These are phyloP conservation scores for Paralvinella palmiformis DNA, from an alignment of 1,140 invertebrate species.

Conservation along the genomic window DNA sequence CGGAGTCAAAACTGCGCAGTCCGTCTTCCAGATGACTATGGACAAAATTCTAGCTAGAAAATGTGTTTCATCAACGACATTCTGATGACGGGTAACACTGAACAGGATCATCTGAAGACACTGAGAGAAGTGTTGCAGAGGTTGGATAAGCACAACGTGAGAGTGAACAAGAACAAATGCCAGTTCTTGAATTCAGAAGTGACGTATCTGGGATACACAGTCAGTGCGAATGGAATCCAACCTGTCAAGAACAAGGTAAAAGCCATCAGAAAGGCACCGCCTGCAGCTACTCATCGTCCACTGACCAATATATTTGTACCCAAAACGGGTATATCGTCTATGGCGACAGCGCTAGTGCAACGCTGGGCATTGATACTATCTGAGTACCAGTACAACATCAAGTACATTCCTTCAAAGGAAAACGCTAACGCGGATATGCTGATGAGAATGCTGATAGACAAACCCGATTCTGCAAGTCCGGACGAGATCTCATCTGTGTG, in stretches of 20 bases:
- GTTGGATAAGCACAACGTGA: conserved; percentile 4
- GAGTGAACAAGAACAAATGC: background rate
- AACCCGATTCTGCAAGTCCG: too few species aligned
- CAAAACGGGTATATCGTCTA: too few species aligned
- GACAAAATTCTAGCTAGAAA: background rate
- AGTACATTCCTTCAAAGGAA: too few species aligned
- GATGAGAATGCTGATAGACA: too few species aligned
- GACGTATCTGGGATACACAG: background rate
- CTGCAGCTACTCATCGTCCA: background rate
- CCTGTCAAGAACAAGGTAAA: background rate
- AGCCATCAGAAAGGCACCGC: background rate
- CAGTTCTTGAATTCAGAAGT: background rate
- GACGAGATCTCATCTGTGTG: too few species aligned
- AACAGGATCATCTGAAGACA: conserved; percentile 2
- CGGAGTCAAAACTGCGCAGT: background rate
- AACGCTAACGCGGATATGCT: too few species aligned
- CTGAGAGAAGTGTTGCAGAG: background rate
- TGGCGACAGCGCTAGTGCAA: too few species aligned
- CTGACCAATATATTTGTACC: background rate
- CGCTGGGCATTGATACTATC: too few species aligned
- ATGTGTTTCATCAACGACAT: background rate
- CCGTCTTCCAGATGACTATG: background rate
- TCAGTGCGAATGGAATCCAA: background rate
- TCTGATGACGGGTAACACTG: background rate
- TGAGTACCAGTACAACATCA: too few species aligned